Base-by-base conservation (phyloP, 1,140 invertebrate genomes). In the Micrasema minimum region DNA sequence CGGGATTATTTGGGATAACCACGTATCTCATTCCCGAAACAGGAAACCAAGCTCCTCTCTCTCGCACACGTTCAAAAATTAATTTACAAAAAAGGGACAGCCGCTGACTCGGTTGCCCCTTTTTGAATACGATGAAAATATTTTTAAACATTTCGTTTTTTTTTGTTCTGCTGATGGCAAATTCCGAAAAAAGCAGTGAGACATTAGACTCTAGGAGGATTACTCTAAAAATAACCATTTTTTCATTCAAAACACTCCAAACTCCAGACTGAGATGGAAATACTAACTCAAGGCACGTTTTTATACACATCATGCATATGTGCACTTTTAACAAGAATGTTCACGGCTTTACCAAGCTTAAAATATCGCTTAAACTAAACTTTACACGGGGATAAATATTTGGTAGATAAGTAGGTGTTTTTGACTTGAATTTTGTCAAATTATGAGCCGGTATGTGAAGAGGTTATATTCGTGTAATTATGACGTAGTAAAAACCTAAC, bases 1-100 rank as follows among this genome's bases (percentile, higher is more conserved):
- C 64, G 41, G 70, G 70, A 72, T 72, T 67, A 67, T 67, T 67
- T 55, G 50, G 65, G 65, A 67, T 67, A 67, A 67, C 65, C 55
- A 48, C 26, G 48, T 38, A 55, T 67, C 65, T 48, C 18, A 10
- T 18, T 23, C 37, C 55, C 14, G 41, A 64, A 46, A 18, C 22
- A 35, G 62, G 31, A 50, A 51, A 35, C 10, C 23, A 45, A 9
- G 6, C n/a, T 18, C 55, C 2, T 62, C 38, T 46, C 59, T 62
- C 41, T 62, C 59, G 6, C 0, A 43, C 22, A 26, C 38, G 10
- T 23, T 45, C 14, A 18, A 11, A 23, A 45, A 62, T 16, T 18
- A 3, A 45, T 45, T 16, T 11, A n/a, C 11, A 31, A 31, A 31
- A 31, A 31, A 31, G 26, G 26, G 26, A 31, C 26, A 31, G 26